Evolutionary conservation across 2,113 vertebrate genomes (phyloP), one percentile per base, ranked within the genome.

Genomic region (Struthio camelus): DNA sequence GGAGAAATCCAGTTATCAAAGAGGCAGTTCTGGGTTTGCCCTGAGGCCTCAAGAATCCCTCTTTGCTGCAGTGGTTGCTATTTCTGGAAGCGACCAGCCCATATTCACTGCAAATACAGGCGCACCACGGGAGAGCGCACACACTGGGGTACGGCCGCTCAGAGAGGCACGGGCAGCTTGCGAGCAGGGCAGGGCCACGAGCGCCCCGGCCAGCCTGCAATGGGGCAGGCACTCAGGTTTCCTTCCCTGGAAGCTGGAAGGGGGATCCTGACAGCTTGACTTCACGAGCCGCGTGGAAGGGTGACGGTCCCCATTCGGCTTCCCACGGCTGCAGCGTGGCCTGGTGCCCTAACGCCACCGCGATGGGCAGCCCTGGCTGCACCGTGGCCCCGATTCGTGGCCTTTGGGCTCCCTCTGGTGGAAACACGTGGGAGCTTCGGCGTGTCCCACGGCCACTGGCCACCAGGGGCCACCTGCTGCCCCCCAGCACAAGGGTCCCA

Each of bases 371-470:
- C 42, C 16, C 9, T 4, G 32, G 6, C 36, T 22, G 8, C 3
- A 44, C 32, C 32, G 12, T 23, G 40, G 34, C 9, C 62, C 3
- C 38, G 8, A 69, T 89, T 4, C 75, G 27, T 53, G 85, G 70
- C 91, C 44, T 54, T 85, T 30, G 65, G 85, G 87, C 95, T 96
- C 96, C 94, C 87, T 96, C 96, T 97, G 91, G 28, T 91, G 96
- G 96, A 48, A 91, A 36, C 32, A 32, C 8, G 7, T 2, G 22
- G 48, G 19, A n/a, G 42, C 34, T 56, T 73, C 71, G 27, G 62
- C 6, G n/a, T 7, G 78, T 36, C 64, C 64, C 25, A 9, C 1
- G 8, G 36, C n/a, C 87, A 8, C 32, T 11, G 79, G 58, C 50
- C 40, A 25, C 56, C 14, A 28, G 19, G 3, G 51, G 38, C 64